Evolutionary conservation across 2,113 vertebrate genomes (phyloP).

Genomic region (Elanoides forficatus): DNA sequence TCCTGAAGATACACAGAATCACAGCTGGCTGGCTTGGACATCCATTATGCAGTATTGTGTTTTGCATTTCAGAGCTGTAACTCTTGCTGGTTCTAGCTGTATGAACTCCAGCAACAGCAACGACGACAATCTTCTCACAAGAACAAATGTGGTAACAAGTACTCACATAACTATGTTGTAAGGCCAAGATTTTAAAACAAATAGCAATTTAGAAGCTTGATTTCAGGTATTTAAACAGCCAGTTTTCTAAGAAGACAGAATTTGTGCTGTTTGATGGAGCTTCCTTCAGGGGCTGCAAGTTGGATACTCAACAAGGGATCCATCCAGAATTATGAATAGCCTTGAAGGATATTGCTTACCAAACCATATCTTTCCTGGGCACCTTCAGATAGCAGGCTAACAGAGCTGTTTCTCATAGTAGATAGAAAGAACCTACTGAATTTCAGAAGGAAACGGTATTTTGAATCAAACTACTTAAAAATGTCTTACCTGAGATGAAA

Average conservation of each 20-base stretch:
- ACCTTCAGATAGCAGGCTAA: not conserved
- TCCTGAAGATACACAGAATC: not conserved
- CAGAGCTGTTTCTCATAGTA: not conserved
- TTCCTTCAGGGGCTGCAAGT: not conserved
- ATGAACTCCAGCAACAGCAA: not conserved
- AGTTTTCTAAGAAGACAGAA: not conserved
- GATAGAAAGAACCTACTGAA: not conserved
- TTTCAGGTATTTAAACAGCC: not conserved
- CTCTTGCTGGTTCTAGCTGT: not conserved
- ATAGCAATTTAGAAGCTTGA: not conserved
- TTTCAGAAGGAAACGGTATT: not conserved
- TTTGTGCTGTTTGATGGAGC: not conserved
- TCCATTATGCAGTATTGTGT: not conserved
- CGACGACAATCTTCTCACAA: not conserved
- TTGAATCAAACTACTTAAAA: not conserved
- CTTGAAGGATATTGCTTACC: not conserved
- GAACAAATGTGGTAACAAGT: not conserved
- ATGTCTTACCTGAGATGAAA: not conserved
- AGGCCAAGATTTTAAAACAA: not conserved
- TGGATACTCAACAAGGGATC: not conserved
- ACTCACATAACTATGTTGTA: not conserved
- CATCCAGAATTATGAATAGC: not conserved
- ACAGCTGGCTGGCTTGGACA: rapidly evolving
- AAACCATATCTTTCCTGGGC: not conserved
- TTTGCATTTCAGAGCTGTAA: not conserved